Base-by-base conservation (phyloP, 2,113 vertebrate genomes). In the Malaclemys terrapin region DNA sequence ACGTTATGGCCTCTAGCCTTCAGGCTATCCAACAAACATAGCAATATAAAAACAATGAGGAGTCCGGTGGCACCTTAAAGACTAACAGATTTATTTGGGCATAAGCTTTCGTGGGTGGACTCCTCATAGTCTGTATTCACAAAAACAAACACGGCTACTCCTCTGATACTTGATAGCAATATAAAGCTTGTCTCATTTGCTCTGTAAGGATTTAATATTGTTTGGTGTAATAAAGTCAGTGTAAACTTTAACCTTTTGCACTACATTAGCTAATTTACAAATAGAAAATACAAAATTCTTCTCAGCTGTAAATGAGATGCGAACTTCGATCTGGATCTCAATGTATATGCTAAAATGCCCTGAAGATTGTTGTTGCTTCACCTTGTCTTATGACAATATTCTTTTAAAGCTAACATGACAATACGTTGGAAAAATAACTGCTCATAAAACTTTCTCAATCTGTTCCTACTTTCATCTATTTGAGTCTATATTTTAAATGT, bases 321-420 rank as follows among this genome's bases (percentile, higher is more conserved):
- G 94, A 92, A 92, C 75, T 95, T 85, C 93, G 81, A 91, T 54
- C 83, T 29, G 42, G 54, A 79, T 75, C 82, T 95, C 31, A 25
- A 29, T 22, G 72, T 54, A 91, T 38, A 45, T 42, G 22, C 87
- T 93, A 87, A 75, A 75, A 75, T 42, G 93, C 96, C 95, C 90
- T 95, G 16, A 85, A 95, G 90, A 96, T 94, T 89, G 94, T 65
- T 93, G 89, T 94, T 97, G 95, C 88, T 92, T 97, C 92, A 94
- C 96, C 92, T 96, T 87, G 93, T 95, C 93, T 94, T 92, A 85
- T 90, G 93, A 89, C 90, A 54, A 54, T 87, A 14, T 89, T 35
- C 88, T 87, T 85, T 80, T 81, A 49, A 76, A 57, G 54, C 72
- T 95, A 79, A 69, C 94, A 81, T 96, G 96, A 94, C 93, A 93